Percentiles rank a stretch among this genome's conserved stretches.
Conservation (phyloP, 2,113 vertebrate genomes). For the Arenaria interpres region DNA sequence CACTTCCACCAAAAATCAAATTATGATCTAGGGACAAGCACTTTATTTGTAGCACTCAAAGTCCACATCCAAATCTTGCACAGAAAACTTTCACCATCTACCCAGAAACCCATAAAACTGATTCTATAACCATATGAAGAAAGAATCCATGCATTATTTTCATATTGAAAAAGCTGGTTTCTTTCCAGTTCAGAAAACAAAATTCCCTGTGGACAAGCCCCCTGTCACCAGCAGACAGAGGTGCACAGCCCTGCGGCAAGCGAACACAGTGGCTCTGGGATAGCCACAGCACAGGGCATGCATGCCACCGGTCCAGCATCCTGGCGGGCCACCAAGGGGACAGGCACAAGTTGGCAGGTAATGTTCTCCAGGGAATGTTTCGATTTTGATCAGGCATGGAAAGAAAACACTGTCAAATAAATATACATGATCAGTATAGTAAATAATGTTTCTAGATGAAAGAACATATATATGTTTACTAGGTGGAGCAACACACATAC, state of each 20-base stretch:
- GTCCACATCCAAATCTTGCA: not conserved
- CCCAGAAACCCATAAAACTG: not conserved
- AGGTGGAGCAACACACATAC: not conserved
- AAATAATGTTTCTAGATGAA: not conserved
- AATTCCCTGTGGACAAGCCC: rapidly evolving
- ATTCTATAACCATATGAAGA: not conserved
- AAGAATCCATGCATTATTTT: not conserved
- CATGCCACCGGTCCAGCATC: not conserved
- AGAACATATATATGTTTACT: not conserved
- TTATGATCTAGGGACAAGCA: not conserved
- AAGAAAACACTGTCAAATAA: not conserved
- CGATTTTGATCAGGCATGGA: not conserved
- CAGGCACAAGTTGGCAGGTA: not conserved
- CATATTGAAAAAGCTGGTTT: not conserved
- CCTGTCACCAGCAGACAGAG: not conserved
- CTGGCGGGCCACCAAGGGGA: not conserved
- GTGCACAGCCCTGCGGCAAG: not conserved
- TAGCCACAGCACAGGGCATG: not conserved
- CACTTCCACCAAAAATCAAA: not conserved
- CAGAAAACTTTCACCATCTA: not conserved
- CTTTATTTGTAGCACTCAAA: not conserved
- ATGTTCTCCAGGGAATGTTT: rapidly evolving
- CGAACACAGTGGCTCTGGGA: rapidly evolving
- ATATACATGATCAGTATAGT: not conserved
- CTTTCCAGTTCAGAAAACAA: not conserved